Percentiles rank a stretch among this genome's conserved stretches.
Conservation (phyloP, 2,113 vertebrate genomes). For the Oncorhynchus keta region DNA sequence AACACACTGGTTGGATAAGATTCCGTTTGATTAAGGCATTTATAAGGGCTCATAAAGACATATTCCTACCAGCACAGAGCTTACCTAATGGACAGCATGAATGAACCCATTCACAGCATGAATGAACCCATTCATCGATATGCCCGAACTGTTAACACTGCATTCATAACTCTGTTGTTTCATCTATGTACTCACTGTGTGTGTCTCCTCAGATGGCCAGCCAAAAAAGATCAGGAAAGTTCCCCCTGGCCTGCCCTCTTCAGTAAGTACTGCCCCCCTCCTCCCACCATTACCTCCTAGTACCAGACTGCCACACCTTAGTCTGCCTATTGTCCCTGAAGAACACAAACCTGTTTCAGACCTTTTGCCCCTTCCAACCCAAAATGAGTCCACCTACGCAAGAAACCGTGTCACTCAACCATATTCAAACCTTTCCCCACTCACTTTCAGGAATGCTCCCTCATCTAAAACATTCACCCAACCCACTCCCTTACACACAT, state of each 20-base stretch:
- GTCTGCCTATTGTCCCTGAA: background rate
- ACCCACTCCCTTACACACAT: background rate
- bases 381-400: too few species aligned
- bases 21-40: background rate
- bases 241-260: slow-evolving; percentile 94
- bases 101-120: background rate
- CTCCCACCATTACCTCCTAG: background rate
- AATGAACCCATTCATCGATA: background rate
- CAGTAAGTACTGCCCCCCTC: slow-evolving; percentile 74
- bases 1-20: slow-evolving; percentile 4
- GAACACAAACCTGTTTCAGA: background rate
- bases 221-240: slow-evolving; percentile 97
- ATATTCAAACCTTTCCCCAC: background rate
- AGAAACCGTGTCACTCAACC: too few species aligned
- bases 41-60: slow-evolving; percentile 36
- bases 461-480: background rate
- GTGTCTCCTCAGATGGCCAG: slow-evolving; percentile 76
- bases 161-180: slow-evolving; percentile 8
- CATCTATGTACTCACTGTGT: background rate
- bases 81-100: too few species aligned
- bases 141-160: slow-evolving; percentile 3
- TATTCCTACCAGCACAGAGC: slow-evolving; percentile 15
- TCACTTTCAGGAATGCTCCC: background rate
- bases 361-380: background rate
- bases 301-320: background rate